A percentile compares a stretch with the other conserved stretches of the same genome.
Evolutionary conservation across 2,797 vertebrate genomes (phyloP).

Genomic region (Diplodus sargus): DNA sequence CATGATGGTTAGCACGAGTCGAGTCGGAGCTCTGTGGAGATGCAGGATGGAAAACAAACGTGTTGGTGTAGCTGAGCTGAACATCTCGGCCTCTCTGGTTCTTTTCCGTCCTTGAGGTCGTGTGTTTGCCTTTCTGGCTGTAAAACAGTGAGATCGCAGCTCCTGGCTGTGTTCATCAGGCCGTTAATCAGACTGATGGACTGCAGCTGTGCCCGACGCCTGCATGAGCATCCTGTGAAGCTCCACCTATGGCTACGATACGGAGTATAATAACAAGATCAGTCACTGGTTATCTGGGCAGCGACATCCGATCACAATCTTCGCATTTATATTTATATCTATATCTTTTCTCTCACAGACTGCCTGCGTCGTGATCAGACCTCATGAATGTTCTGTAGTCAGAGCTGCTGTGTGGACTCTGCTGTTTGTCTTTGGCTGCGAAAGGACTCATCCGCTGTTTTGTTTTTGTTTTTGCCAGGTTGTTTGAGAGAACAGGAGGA

Average conservation of each 20-base stretch:
- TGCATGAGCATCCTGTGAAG: not conserved
- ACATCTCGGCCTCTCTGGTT: not conserved
- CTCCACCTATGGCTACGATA: not conserved
- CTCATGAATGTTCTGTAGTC: too few species aligned
- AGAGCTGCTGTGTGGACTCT: not conserved
- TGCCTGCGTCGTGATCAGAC: not conserved
- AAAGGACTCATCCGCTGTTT: not conserved
- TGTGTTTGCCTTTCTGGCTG: not conserved
- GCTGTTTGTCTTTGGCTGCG: not conserved
- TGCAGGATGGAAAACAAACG: not conserved
- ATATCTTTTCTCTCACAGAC: not conserved
- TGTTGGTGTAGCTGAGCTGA: not conserved
- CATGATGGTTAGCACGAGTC: not conserved
- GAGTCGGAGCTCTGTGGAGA: not conserved
- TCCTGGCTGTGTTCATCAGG: not conserved
- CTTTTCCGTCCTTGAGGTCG: not conserved
- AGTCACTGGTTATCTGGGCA: not conserved
- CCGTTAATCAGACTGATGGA: not conserved
- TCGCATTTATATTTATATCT: not conserved
- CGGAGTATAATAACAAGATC: not conserved
- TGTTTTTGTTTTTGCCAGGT: too few species aligned
- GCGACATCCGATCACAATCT: not conserved
- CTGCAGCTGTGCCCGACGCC: not conserved
- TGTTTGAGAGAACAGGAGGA: not conserved
- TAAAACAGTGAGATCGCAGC: not conserved